These are phyloP conservation scores for Allobates femoralis DNA, from an alignment of 2,797 vertebrate genomes.

Conservation along the genomic window DNA sequence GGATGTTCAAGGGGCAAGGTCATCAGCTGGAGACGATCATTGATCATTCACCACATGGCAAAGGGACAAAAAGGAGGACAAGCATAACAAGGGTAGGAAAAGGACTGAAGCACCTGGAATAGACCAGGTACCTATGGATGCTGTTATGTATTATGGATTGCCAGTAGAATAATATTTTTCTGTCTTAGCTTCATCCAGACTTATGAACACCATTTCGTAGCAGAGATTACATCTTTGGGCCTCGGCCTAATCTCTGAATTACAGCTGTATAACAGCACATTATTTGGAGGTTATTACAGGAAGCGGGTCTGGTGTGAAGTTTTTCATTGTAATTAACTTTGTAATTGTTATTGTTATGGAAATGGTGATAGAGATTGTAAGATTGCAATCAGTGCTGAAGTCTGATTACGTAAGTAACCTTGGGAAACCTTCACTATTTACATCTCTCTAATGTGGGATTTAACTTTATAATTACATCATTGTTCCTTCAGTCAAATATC, in stretches of 20 bases:
- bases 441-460: background rate
- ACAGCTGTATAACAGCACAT: conserved; percentile 2
- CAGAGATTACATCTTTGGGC: background rate
- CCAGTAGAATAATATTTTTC: background rate
- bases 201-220: background rate
- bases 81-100: background rate
- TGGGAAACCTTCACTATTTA: background rate
- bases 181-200: background rate
- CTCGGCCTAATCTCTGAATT: background rate
- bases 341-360: conserved; percentile 3
- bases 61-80: background rate
- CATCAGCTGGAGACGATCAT: background rate
- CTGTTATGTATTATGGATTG: background rate
- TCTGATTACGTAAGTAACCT: conserved; percentile 1
- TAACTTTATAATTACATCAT: background rate
- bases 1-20: background rate
- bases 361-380: background rate
- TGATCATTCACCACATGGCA: background rate
- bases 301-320: background rate
- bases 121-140: background rate
- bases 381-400: conserved; percentile 2
- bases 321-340: conserved; percentile 1
- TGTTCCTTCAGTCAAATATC: background rate
- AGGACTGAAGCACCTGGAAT: background rate
- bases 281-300: conserved; percentile 3